phyloP scores from a whole-genome alignment of 2,888 invertebrate species.

The Spisula subtruncata region DNA sequence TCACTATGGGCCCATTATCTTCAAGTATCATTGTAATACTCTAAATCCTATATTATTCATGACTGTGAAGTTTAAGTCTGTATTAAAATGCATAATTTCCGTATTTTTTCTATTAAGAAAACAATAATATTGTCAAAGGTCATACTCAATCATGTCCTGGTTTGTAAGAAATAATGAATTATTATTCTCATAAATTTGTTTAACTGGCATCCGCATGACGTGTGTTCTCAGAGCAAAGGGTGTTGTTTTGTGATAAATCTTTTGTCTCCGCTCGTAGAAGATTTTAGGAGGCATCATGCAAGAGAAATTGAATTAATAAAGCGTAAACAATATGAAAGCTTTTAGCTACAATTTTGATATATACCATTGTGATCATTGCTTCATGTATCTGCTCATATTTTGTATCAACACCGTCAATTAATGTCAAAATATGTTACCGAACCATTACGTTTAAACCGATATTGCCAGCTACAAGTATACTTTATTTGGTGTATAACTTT shows the following conservation, averaged over 20 bases:
- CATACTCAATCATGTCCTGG: not conserved
- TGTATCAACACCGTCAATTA: not conserved
- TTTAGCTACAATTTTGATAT: not conserved
- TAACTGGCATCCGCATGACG: not conserved
- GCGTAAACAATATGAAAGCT: not conserved
- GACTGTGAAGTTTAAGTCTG: no score
- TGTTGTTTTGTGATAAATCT: not conserved
- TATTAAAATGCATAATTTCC: not conserved
- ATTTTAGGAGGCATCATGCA: not conserved
- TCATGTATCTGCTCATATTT: not conserved
- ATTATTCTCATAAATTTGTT: not conserved
- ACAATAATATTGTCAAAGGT: not conserved
- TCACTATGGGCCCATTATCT: no score
- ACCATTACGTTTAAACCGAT: not conserved
- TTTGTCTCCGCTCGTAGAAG: not conserved
- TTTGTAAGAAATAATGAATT: not conserved
- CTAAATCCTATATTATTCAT: no score
- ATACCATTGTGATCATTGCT: not conserved
- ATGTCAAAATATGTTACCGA: not conserved
- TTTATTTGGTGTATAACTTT: not conserved
- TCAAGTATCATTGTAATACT: no score
- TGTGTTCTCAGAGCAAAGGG: not conserved
- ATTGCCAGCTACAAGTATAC: no score
- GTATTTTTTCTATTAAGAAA: not conserved
- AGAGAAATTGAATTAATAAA: not conserved